Evolutionary conservation across 2,113 vertebrate genomes (phyloP).

Genomic region (Leucoraja erinaceus): DNA sequence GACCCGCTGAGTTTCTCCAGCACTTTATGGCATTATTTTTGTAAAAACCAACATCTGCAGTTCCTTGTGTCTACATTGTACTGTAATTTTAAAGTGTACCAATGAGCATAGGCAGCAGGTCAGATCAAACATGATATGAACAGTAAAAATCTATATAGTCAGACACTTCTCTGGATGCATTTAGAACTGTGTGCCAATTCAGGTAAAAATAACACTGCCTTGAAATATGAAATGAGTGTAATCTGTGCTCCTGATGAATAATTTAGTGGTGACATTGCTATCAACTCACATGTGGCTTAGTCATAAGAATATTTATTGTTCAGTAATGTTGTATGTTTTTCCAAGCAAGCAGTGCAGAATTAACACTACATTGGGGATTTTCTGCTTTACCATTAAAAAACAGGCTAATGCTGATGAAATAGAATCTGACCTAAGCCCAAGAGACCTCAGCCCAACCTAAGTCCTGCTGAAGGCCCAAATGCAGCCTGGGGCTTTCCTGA

Average conservation of each 20-base stretch:
- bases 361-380: neutral
- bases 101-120: too few species aligned
- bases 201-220: slow-evolving; percentile 4
- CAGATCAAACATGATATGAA: neutral
- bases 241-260: neutral
- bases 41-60: too few species aligned
- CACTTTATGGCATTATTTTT: too few species aligned
- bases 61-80: too few species aligned
- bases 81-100: too few species aligned
- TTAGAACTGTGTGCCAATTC: neutral
- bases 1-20: too few species aligned
- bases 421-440: neutral
- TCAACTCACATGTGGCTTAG: neutral
- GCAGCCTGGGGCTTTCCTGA: too few species aligned
- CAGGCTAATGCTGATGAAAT: neutral
- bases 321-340: neutral
- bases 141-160: neutral
- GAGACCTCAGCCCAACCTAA: neutral
- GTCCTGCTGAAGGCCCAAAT: too few species aligned
- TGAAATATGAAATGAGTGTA: neutral
- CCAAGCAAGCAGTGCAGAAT: neutral
- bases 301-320: neutral
- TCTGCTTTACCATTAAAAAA: neutral
- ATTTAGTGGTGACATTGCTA: neutral
- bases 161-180: neutral